Evolutionary conservation across 2,888 invertebrate genomes (phyloP).

Genomic region (Acrobeloides nanus): DNA sequence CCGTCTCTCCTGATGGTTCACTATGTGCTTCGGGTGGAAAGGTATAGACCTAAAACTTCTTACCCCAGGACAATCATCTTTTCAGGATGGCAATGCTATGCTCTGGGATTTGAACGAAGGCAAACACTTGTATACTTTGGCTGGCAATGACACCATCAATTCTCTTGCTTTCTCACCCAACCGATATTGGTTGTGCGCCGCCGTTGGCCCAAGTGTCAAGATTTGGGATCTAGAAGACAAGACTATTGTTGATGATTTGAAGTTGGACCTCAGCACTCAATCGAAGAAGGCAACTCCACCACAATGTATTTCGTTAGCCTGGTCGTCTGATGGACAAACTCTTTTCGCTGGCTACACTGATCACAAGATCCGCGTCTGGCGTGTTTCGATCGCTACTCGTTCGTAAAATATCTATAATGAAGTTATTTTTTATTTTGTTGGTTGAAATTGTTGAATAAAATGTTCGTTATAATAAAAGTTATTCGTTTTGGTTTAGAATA

Average conservation of each 20-base stretch:
- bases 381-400: slow-evolving; percentile 10
- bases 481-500: too few species aligned
- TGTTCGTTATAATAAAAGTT: too few species aligned
- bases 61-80: background rate
- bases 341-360: slow-evolving; percentile 89
- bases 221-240: slow-evolving; percentile 99
- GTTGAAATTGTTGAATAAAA: too few species aligned
- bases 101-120: slow-evolving; percentile 99
- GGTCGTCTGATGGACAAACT: slow-evolving; percentile 98
- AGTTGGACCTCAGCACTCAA: slow-evolving; percentile 80
- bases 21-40: slow-evolving; percentile 89
- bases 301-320: slow-evolving; percentile 80
- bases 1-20: slow-evolving; percentile 97
- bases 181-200: slow-evolving; percentile 95
- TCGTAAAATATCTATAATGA: slow-evolving; percentile 1
- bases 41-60: slow-evolving; percentile 4
- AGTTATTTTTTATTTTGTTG: slow-evolving; percentile 4
- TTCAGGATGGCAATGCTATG: slow-evolving; percentile 91
- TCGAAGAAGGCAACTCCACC: slow-evolving; percentile 76
- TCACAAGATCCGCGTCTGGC: slow-evolving; percentile 72
- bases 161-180: slow-evolving; percentile 98
- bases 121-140: slow-evolving; percentile 94
- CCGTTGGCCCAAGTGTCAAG: slow-evolving; percentile 92
- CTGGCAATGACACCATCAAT: slow-evolving; percentile 95
- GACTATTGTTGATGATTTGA: slow-evolving; percentile 94